Base-by-base conservation (phyloP, 1,140 invertebrate genomes). In the Steinernema feltiae region DNA sequence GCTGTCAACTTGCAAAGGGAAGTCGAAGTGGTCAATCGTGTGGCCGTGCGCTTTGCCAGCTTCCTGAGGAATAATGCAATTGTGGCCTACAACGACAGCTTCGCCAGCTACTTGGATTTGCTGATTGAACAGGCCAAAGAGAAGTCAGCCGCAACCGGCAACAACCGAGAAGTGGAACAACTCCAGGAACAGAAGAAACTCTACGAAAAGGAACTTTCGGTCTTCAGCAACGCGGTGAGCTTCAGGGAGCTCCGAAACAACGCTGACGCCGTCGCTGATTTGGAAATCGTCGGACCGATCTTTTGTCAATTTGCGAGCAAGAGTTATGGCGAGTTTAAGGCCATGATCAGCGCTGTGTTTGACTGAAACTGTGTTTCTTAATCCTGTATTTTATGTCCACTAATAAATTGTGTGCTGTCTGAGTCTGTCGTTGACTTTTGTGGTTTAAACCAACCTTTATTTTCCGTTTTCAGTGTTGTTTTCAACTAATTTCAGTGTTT, bases 41-140 rank as follows among this genome's bases (percentile, higher is more conserved):
- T 46, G 7, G 7, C 7, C n/a, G 41, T 46, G 7, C 41, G 41
- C 41, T 77, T 80, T 48, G 74, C 71, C 21, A 1, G 30, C 1
- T 79, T 80, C 53, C 48, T 79, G 69, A 79, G 78, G 63, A 27
- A 30, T 7, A 76, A 79, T 32, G 79, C 77, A 0, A 79, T 80
- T 21, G 74, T 71, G 1, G 30, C 74, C 0, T 79, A 79, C 63
- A 79, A 79, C 30, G 77, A 80, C 31, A 31, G 71, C 12, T 30
- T 77, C 32, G 31, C 32, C 31, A 30, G 75, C 21, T 79, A 80
- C 32, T 15, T 80, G 30, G 69, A 76, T 15, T 69, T 73, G 27
- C 17, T 76, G 27, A 76, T 80, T 46, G n/a, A 31, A 1, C 31
- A 76, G 17, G 79, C 78, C 29, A 21, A 74, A 21, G 32, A 71